Evolutionary conservation across 2,888 invertebrate species (phyloP), one percentile per base, ranked within the genome.

Genomic region (Heteromurus nitidus): DNA sequence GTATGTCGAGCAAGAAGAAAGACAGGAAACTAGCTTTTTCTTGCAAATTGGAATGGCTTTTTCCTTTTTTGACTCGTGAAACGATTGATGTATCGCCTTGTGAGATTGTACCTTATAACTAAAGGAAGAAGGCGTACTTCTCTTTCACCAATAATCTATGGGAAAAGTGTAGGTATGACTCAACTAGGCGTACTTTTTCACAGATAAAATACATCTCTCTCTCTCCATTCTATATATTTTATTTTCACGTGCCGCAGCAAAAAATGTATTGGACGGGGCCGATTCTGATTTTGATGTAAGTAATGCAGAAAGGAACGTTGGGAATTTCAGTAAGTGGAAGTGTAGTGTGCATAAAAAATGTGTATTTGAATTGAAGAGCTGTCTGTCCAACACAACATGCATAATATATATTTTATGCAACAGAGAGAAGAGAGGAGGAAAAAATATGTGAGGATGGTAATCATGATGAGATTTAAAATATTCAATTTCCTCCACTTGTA

Each of bases 381-480:
- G 26, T 11, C 58, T 24, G 18, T 69, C 20, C 9, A 5, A 24
- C 24, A 36, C 5, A 28, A 24, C 2, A 36, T 36, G 31, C 2
- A 47, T 58, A n/a, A 13, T n/a, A 26, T n/a, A 47, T 28, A 44
- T 36, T 67, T 67, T 28, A 22, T 73, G 28, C 24, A 13, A 22
- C 20, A 53, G 55, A n/a, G 62, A 28, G 28, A 64, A 74, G n/a
- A n/a, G n/a, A n/a, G n/a, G n/a, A n/a, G n/a, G n/a, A n/a, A n/a
- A n/a, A n/a, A n/a, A n/a, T n/a, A n/a, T n/a, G n/a, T n/a, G 68
- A 28, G 74, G 18, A 74, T 69, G 74, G 64, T 60, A 72, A 75
- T 69, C 70, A 80, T 77, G 80, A 83, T 83, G 75, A 67, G 79
- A 83, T 83, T 77, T 70, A 77, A 82, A 77, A 82, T 82, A 82